Base-by-base conservation (phyloP, 1,140 invertebrate species). In the Tetragnatha versicolor region DNA sequence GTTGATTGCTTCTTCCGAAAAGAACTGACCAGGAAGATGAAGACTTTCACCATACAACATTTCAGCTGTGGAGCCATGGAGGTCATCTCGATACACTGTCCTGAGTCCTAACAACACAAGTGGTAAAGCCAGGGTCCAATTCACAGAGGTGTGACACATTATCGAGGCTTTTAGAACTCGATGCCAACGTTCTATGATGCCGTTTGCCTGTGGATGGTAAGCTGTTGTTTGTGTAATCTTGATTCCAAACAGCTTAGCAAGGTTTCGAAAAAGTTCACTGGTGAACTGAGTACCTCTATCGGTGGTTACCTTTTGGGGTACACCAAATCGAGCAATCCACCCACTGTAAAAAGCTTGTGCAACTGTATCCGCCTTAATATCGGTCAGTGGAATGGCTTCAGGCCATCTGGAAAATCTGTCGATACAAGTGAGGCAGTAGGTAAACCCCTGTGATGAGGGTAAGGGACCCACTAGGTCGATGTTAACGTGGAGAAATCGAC, bases 281-380 rank as follows among this genome's bases (percentile, higher is more conserved):
- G 84, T 81, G 70, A 88, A 88, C 73, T 88, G 86, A 1, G 79
- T 81, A 0, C 85, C 88, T 63, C 86, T 86, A 73, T 89, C 86
- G 2, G 84, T 81, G 0, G 80, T 84, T 63, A 86, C 81, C 17
- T 35, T 69, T 37, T 49, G 20, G 10, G 84, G 82, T 37, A 68
- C 45, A 39, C 83, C 83, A 80, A 83, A 86, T 6, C 84, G 33
- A 14, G 83, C 10, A 20, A 87, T 82, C 85, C 86, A 86, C 17
- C 60, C 61, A 10, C 53, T 42, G n/a, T 83, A 79, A n/a, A 88
- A 81, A 7, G 82, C 79, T 49, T 55, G 35, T 7, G 84, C 84
- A 14, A 85, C 82, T 2, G 84, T 84, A 42, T 85, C 83, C 14
- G 86, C 84, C 17, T 83, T 51, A 69, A 84, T 84, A 47, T 88